Evolutionary conservation across 2,113 vertebrate genomes (phyloP).

Genomic region (Notarius lentiginosus): DNA sequence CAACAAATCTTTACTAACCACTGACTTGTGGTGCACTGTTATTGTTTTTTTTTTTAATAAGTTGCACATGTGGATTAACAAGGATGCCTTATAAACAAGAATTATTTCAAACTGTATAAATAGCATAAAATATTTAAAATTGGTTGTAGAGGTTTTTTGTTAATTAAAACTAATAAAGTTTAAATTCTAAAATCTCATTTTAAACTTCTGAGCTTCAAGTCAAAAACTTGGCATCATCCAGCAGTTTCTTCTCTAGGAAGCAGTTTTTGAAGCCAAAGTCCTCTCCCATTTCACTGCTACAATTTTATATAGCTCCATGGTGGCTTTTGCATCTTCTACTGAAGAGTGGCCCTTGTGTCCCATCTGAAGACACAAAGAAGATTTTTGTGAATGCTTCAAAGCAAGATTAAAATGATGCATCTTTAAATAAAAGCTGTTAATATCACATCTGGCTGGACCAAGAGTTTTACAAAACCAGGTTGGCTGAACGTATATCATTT

Average conservation of each 20-base stretch:
- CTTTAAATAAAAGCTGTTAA: background rate
- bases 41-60: background rate
- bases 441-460: background rate
- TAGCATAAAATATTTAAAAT: background rate
- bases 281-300: conserved; percentile 86
- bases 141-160: background rate
- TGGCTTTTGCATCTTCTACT: conserved; percentile 88
- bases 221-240: background rate
- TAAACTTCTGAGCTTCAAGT: background rate
- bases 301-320: conserved; percentile 90
- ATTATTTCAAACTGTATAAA: background rate
- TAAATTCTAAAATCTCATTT: conserved; percentile 6
- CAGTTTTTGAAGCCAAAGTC: conserved; percentile 58
- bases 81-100: background rate
- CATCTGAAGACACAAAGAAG: conserved; percentile 66
- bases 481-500: background rate
- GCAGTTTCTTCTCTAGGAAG: conserved; percentile 6
- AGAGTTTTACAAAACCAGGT: background rate
- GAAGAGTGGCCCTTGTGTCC: conserved; percentile 85
- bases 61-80: background rate
- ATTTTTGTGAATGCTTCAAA: background rate
- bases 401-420: background rate
- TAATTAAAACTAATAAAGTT: background rate
- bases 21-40: background rate
- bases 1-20: background rate